Evolutionary conservation across 2,888 invertebrate genomes (phyloP).

Genomic region (Tortrix viridana): DNA sequence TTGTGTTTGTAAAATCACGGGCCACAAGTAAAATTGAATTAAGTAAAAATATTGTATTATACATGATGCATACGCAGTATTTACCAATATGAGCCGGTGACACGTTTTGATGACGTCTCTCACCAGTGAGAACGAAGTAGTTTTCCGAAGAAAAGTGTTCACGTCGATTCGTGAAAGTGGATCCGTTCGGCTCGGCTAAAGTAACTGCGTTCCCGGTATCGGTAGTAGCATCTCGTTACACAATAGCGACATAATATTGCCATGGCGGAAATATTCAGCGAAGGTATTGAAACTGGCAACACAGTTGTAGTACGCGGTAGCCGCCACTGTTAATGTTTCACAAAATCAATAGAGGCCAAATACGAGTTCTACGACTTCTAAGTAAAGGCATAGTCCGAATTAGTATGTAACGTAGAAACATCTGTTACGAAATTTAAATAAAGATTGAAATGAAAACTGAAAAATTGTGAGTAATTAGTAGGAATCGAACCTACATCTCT

Average conservation of each 20-base stretch:
- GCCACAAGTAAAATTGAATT: too few relatives aligned
- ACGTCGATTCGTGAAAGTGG: slow-evolving; percentile 50
- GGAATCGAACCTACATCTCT: too few relatives aligned
- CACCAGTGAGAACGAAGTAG: slow-evolving; percentile 12
- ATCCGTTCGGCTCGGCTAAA: slow-evolving; percentile 46
- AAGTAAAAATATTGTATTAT: too few relatives aligned
- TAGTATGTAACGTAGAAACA: not conserved
- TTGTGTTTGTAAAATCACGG: too few relatives aligned
- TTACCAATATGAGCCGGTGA: too few relatives aligned
- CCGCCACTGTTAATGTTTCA: slow-evolving; percentile 25
- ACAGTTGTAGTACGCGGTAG: slow-evolving; percentile 28
- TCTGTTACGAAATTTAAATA: too few relatives aligned
- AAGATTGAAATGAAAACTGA: too few relatives aligned
- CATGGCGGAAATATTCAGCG: slow-evolving; percentile 19
- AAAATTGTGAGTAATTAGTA: too few relatives aligned
- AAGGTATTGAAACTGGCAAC: slow-evolving; percentile 20
- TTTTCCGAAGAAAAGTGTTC: slow-evolving; percentile 36
- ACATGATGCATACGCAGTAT: too few relatives aligned
- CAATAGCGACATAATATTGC: slow-evolving; percentile 47
- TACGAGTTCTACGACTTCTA: not conserved
- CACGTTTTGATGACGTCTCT: slow-evolving; percentile 4
- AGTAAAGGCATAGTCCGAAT: slow-evolving; percentile 1
- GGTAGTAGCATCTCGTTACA: slow-evolving; percentile 50
- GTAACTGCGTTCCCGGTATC: slow-evolving; percentile 57
- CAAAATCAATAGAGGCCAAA: slow-evolving; percentile 22